Evolutionary conservation across 2,888 invertebrate genomes (phyloP).

Genomic region (Entomobrya proxima): DNA sequence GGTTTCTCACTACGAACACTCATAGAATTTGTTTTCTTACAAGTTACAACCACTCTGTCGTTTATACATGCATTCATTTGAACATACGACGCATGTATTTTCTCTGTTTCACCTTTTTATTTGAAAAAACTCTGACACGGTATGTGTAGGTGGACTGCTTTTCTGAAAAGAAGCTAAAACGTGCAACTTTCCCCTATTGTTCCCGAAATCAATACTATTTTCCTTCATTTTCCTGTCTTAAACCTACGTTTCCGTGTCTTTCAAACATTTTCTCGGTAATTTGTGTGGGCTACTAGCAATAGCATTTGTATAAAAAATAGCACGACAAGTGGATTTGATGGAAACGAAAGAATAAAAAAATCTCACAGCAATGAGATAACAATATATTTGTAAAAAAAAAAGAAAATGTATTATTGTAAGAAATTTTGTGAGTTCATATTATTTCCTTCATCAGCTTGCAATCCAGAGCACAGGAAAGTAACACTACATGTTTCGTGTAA

Average conservation of each 20-base stretch:
- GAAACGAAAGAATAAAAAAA: not conserved
- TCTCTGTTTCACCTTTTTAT: too few relatives aligned
- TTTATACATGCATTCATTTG: too few relatives aligned
- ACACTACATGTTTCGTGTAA: too few relatives aligned
- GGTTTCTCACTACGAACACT: too few relatives aligned
- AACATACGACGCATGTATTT: too few relatives aligned
- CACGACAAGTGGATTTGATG: not conserved
- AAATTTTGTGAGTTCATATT: too few relatives aligned
- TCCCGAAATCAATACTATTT: slow-evolving; percentile 21
- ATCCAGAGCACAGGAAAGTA: too few relatives aligned
- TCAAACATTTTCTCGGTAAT: not conserved
- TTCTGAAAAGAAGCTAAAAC: not conserved
- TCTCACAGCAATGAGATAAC: not conserved
- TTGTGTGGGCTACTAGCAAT: not conserved
- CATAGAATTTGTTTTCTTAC: too few relatives aligned
- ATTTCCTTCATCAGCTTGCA: too few relatives aligned
- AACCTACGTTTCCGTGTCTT: slow-evolving; percentile 27
- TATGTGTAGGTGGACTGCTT: not conserved
- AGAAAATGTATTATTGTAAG: not conserved
- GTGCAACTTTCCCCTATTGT: slow-evolving; percentile 8
- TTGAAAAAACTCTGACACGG: too few relatives aligned
- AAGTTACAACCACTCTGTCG: too few relatives aligned
- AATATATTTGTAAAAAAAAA: not conserved
- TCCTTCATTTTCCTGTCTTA: slow-evolving; percentile 19
- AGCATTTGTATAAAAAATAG: not conserved